Evolutionary conservation across 2,113 vertebrate genomes (phyloP), one percentile per base, ranked within the genome.

Genomic region (Lota lota): DNA sequence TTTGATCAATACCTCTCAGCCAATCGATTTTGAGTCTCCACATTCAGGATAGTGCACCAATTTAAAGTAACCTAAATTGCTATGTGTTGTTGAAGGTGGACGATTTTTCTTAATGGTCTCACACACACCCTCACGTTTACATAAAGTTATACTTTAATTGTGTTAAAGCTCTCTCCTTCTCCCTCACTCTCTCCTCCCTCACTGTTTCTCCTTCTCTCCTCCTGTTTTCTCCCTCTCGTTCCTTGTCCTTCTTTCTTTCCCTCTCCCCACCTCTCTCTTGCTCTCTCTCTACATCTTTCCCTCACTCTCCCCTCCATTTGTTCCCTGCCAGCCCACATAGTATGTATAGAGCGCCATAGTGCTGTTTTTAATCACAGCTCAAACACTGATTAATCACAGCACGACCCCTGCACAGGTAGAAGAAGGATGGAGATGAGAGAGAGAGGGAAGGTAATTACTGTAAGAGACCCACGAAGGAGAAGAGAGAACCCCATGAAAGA

Each of bases 361-460:
- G 53, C 18, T 1, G 53, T 56, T 56, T 56, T 56, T 56, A 56
- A 56, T 56, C 53, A 56, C 53, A n/a, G 10, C n/a, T 5, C 53
- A 17, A 56, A 56, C 2, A 14, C 53, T 56, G 53, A 56, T 56
- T 56, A 56, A 56, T 56, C 53, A 56, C 53, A n/a, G 53, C 53
- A 18, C n/a, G 53, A 17, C 53, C 17, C 53, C 53, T 47, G 53
- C 16, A 56, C 53, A 56, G 53, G 53, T 56, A n/a, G 53, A 2
- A 56, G 16, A 8, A 53, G 51, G 1, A 17, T 15, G 51, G n/a
- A 16, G 5, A n/a, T 18, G 53, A 56, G 53, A n/a, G 66, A 75
- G 63, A 72, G 63, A 70, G 65, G 64, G 33, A 54, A 16, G 8
- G 47, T 33, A 54, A 60, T 68, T 63, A 78, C 54, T 65, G 64